phyloP scores from a whole-genome alignment of 2,113 vertebrate genomes.

The Ammodramus savannarum region DNA sequence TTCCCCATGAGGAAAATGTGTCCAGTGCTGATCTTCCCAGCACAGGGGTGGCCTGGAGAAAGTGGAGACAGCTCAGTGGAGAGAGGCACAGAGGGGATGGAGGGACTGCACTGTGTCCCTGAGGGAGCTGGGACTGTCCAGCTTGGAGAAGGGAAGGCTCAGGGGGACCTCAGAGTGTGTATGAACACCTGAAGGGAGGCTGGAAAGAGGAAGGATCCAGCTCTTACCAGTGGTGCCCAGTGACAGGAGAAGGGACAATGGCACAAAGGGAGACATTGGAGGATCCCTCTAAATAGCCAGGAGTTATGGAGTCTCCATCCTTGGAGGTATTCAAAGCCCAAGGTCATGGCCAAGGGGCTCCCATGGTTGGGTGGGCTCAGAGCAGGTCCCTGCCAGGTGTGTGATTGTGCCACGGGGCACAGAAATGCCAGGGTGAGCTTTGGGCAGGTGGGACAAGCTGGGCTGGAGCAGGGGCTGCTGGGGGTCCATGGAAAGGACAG shows the following conservation, averaged over 20 bases:
- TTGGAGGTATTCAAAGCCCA: neutral
- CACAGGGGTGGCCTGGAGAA: neutral
- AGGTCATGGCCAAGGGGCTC: neutral
- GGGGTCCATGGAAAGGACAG: neutral
- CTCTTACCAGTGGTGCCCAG: neutral
- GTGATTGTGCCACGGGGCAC: neutral
- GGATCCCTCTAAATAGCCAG: neutral
- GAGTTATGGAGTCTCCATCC: neutral
- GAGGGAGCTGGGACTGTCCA: neutral
- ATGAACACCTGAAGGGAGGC: neutral
- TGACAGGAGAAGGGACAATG: neutral
- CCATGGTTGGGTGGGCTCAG: neutral
- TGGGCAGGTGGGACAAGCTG: neutral
- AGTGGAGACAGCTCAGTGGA: neutral
- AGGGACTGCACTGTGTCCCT: fast-evolving
- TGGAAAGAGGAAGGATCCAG: neutral
- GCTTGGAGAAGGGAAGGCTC: neutral
- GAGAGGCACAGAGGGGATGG: neutral
- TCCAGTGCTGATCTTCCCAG: neutral
- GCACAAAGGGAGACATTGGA: neutral
- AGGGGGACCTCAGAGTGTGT: neutral
- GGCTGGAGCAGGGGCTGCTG: fast-evolving
- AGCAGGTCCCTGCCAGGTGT: neutral
- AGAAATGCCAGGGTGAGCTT: neutral
- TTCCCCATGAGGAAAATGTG: neutral